Evolutionary conservation across 1,140 invertebrate species (phyloP), one percentile per base, ranked within the genome.

Genomic region (Argopecten irradians): DNA sequence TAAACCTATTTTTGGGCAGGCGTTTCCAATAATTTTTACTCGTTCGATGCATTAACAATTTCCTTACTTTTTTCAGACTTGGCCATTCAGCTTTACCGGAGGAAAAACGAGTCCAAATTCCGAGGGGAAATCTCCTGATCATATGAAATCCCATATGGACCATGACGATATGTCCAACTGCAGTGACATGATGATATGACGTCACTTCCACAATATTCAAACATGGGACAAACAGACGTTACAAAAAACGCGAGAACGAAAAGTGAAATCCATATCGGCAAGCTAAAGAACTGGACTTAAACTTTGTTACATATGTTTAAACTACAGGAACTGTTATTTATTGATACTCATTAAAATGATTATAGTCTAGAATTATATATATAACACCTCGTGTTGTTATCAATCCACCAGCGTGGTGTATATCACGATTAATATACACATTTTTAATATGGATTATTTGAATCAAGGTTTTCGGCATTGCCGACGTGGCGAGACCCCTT

Each of bases 81-180:
- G 55, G 55, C 55, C 55, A 28, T 71, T 71, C n/a, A 71, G 55
- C 28, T 71, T 71, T 11, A 71, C 55, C 55, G 55, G 55, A 71
- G 55, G 55, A 71, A 71, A 71, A 16, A 28, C 55, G 55, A 71
- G 55, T 71, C 55, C 55, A 71, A 71, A n/a, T 71, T 71, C 55
- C n/a, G 55, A 71, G n/a, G 55, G 55, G 22, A 71, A 71, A n/a
- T 71, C 55, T 71, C 55, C 55, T 11, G 55, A 71, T 71, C 55
- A 71, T n/a, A 28, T 71, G 55, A 71, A 71, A 71, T 71, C 55
- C 55, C 55, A 71, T n/a, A n/a, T 71, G 55, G 55, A 71, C 55
- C 55, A 71, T 28, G 55, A 71, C n/a, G 55, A 71, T 3, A 71
- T 71, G 55, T 71, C 55, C 55, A 71, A 28, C 55, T 71, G 55